Percentiles rank a stretch among this genome's conserved stretches.
Evolutionary conservation across 2,113 vertebrate genomes (phyloP).

Genomic region (Megatriorchis doriae): DNA sequence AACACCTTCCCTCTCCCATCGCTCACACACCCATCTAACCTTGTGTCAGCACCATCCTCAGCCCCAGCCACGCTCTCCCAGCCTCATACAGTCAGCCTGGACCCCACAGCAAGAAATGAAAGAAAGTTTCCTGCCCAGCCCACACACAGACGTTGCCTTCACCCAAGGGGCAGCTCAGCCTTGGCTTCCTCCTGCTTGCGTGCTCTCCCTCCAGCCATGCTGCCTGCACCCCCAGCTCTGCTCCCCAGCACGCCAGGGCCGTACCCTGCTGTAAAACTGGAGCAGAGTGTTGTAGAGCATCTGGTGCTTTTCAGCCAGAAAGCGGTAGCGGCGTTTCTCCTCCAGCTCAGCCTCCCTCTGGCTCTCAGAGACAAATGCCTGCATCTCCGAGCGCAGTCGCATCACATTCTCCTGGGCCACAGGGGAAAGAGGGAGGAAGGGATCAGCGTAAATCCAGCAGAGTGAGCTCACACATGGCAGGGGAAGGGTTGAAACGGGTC

Average conservation of each 20-base stretch:
- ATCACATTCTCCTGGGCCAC: constrained; percentile 71
- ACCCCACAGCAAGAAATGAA: background rate
- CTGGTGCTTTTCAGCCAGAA: constrained; percentile 93
- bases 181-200: background rate
- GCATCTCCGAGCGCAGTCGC: constrained; percentile 77
- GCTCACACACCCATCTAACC: background rate
- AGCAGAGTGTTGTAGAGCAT: constrained; percentile 74
- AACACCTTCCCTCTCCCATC: background rate
- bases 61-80: background rate
- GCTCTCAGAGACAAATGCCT: constrained; percentile 82
- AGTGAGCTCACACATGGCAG: background rate
- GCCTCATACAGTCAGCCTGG: background rate
- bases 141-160: background rate
- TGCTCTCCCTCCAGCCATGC: background rate
- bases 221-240: background rate
- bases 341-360: constrained; percentile 84
- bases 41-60: background rate
- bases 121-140: background rate
- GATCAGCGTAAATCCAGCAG: background rate
- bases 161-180: background rate
- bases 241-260: background rate
- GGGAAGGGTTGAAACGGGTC: background rate
- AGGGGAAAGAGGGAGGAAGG: background rate
- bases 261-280: constrained; percentile 76
- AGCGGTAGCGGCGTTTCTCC: constrained; percentile 91